Evolutionary conservation across 2,888 invertebrate genomes (phyloP), one percentile per base, ranked within the genome.

Genomic region (Machimus rusticus): DNA sequence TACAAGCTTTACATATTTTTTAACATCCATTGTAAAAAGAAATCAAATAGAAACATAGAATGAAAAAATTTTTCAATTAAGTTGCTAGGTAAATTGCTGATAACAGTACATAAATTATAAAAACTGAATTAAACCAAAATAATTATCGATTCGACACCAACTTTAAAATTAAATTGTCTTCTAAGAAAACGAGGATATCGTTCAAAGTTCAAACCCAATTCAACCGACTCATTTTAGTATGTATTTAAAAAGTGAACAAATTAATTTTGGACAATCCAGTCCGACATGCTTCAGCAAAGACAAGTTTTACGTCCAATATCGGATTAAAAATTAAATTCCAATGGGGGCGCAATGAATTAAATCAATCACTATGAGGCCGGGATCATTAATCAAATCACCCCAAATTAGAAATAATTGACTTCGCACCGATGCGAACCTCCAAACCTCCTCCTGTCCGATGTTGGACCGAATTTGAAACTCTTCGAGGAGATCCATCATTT

Each of bases 331-430:
- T 55, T 51, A 86, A 86, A 86, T 66, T 86, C 57, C 55, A 66
- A 78, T 79, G 76, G 34, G 37, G 57, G 28, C 37, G 34, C 86
- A 86, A 76, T 77, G 76, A 66, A 86, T 78, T 86, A 86, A 86
- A 77, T 77, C 77, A 39, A 86, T 78, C 39, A 46, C 34, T 39
- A 51, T 77, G 76, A 86, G 55, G 31, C 55, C 43, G 87, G 87
- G 89, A 90, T 89, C 90, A 91, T 91, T 91, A 90, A 91, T 91
- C 91, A 91, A 91, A 90, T 90, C 90, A 90, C 89, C 90, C 89
- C 89, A 89, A 90, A 90, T 90, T 90, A 90, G 90, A 91, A 90
- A 90, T 90, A 91, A 91, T 91, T 91, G 90, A 90, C 90, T 91
- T 90, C 90, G 90, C 85, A 89, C 90, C 90, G 89, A 87, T 74